A percentile compares a stretch with the other conserved stretches of the same genome.
phyloP scores from a whole-genome alignment of 2,113 vertebrate genomes.

The Podiceps cristatus region DNA sequence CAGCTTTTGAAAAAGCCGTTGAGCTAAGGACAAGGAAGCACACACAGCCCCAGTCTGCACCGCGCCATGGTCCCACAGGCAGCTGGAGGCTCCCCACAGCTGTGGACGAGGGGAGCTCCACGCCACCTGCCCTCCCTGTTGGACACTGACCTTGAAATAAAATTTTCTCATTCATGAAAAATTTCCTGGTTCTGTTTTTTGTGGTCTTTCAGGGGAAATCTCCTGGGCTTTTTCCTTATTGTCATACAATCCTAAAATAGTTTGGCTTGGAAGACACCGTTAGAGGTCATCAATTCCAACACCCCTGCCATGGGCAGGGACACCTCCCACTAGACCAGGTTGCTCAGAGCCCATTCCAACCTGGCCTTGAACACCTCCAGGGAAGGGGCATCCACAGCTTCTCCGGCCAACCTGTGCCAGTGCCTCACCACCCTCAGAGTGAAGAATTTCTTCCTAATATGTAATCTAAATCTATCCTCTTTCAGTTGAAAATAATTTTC shows the following conservation, averaged over 20 bases:
- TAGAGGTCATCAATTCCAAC: too few relatives aligned
- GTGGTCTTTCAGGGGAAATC: neutral
- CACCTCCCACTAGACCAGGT: neutral
- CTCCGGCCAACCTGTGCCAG: neutral
- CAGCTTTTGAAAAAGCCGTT: neutral
- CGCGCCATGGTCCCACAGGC: neutral
- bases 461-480: neutral
- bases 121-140: fast-evolving
- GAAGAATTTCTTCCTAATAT: neutral
- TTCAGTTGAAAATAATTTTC: neutral
- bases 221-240: neutral
- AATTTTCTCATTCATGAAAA: neutral
- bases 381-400: neutral
- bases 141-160: neutral
- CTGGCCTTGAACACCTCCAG: too few relatives aligned
- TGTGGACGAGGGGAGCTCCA: neutral
- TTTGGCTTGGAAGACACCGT: neutral
- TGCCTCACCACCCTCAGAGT: neutral
- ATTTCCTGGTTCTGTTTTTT: neutral
- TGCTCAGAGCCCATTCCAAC: neutral
- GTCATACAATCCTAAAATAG: neutral
- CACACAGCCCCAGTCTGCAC: too few relatives aligned
- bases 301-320: neutral
- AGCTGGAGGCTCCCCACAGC: neutral
- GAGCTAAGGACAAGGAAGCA: too few relatives aligned